These are phyloP conservation scores for Lepidonotus clava DNA, from an alignment of 2,888 invertebrate species.

Conservation along the genomic window DNA sequence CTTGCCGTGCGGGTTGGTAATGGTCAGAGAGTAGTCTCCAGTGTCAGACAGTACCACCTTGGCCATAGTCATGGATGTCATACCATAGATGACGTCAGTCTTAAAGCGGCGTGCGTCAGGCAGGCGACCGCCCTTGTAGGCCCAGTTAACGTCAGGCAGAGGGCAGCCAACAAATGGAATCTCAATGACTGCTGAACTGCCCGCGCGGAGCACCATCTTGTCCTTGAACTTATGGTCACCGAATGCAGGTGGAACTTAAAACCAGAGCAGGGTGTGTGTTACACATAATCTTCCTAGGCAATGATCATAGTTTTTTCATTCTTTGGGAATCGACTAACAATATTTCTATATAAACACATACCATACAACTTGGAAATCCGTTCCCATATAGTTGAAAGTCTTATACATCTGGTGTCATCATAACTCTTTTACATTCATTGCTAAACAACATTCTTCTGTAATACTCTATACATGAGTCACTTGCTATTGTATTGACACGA, in stretches of 20 bases:
- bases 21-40: constrained; percentile 64
- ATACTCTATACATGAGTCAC: too few species aligned
- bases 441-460: too few species aligned
- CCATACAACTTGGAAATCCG: neutral
- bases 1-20: constrained; percentile 93
- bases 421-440: too few species aligned
- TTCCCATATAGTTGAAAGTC: neutral
- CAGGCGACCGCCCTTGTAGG: constrained; percentile 62
- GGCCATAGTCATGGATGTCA: constrained; percentile 63
- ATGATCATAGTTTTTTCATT: neutral
- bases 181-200: constrained; percentile 66
- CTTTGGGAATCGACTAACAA: neutral
- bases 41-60: constrained; percentile 73
- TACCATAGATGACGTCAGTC: constrained; percentile 61
- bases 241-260: constrained; percentile 64
- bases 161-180: constrained; percentile 68
- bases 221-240: constrained; percentile 63
- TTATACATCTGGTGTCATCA: too few species aligned
- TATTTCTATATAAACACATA: neutral
- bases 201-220: constrained; percentile 64
- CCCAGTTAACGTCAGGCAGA: constrained; percentile 67
- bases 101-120: constrained; percentile 61
- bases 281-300: neutral
- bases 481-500: too few species aligned
- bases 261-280: neutral